phyloP scores from a whole-genome alignment of 37 sponge, comb jelly and placozoan species.

The Cladorhizidae sp. region DNA sequence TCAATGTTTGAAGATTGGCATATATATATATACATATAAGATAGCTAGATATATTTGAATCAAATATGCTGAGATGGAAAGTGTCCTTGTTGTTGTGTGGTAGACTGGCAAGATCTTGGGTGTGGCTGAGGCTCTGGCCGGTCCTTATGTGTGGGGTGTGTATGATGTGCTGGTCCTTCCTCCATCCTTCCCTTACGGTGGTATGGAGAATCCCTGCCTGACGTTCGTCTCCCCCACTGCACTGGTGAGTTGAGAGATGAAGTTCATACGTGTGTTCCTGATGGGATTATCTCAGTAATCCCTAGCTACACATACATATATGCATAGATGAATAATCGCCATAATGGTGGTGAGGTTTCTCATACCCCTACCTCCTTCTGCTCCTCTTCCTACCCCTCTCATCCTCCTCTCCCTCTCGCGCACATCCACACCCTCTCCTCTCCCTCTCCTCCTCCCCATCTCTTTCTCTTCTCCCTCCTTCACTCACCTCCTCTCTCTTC shows the following conservation, averaged over 20 bases:
- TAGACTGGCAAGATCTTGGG: conserved; percentile 83
- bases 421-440: background rate
- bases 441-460: background rate
- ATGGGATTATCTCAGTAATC: background rate
- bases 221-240: conserved; percentile 92
- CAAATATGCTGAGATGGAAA: too few relatives aligned
- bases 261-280: background rate
- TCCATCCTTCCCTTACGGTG: conserved; percentile 95
- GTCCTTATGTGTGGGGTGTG: conserved; percentile 91
- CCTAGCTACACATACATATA: background rate
- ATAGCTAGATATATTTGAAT: too few relatives aligned
- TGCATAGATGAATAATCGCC: background rate
- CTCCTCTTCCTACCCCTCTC: background rate
- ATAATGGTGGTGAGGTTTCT: too few relatives aligned
- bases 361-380: too few relatives aligned
- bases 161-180: conserved; percentile 92
- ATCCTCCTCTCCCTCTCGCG: background rate
- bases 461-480: background rate
- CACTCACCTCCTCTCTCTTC: background rate
- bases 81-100: too few relatives aligned
- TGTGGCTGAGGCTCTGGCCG: conserved; percentile 80
- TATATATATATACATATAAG: too few relatives aligned
- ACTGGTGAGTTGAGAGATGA: conserved; percentile 71
- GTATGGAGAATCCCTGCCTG: conserved; percentile 96
- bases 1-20: too few relatives aligned